phyloP scores from a whole-genome alignment of 2,113 vertebrate species.

The Okapia johnstoni region DNA sequence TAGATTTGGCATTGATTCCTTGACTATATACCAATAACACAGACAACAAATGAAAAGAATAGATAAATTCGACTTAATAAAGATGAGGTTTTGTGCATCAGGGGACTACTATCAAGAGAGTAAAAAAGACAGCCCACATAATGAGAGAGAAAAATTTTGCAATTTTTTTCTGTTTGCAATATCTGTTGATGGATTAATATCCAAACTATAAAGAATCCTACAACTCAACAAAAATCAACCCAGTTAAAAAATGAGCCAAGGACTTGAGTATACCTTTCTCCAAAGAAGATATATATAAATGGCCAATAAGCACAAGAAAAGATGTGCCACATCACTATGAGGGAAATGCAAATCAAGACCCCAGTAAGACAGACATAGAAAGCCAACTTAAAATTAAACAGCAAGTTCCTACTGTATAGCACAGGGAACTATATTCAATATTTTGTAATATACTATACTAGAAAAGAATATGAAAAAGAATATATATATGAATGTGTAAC shows the following conservation, averaged over 20 bases:
- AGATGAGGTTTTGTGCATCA: background rate
- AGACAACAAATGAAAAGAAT: background rate
- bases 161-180: background rate
- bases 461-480: background rate
- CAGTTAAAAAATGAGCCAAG: background rate
- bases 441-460: background rate
- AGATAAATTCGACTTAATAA: background rate
- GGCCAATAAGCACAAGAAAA: background rate
- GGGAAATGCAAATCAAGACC: background rate
- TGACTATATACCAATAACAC: background rate
- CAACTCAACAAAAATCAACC: background rate
- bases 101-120: background rate
- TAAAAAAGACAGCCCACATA: background rate
- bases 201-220: background rate
- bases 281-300: background rate
- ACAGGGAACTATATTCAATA: background rate
- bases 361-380: background rate
- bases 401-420: background rate
- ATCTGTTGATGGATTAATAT: background rate
- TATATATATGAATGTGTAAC: background rate
- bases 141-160: background rate
- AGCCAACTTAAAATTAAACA: background rate
- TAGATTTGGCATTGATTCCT: background rate
- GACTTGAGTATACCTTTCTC: background rate
- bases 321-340: background rate